phyloP scores from a whole-genome alignment of 92 coral and sea anemone species.

The Blastomussa wellsi region DNA sequence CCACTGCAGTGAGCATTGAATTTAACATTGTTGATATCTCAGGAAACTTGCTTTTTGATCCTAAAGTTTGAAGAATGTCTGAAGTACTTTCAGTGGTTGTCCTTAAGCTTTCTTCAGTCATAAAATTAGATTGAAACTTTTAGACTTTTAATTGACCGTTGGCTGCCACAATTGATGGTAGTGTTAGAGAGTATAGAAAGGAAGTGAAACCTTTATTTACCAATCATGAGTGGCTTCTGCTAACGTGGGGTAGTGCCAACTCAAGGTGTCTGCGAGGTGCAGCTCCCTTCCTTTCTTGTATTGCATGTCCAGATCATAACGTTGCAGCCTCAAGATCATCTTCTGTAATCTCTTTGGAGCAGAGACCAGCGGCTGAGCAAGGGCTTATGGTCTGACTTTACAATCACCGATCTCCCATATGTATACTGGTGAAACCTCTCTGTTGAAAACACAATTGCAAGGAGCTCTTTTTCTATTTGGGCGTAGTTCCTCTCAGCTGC shows the following conservation, averaged over 20 bases:
- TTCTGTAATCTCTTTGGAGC: constrained; percentile 17
- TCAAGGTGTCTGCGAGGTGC: constrained; percentile 33
- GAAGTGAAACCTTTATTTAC: no score
- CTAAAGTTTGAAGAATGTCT: no score
- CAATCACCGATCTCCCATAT: neutral
- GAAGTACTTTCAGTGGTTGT: no score
- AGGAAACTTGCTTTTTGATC: no score
- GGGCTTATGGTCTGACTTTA: constrained; percentile 1
- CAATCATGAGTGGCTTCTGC: neutral
- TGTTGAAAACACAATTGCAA: neutral
- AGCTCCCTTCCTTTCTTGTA: constrained; percentile 33
- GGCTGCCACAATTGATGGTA: no score
- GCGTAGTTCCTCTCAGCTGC: neutral
- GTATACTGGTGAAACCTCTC: no score
- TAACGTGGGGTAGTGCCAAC: neutral
- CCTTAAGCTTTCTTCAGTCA: no score
- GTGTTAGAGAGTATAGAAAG: no score
- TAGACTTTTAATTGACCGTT: no score
- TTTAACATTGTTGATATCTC: no score
- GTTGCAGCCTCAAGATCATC: constrained; percentile 28
- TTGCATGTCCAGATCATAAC: constrained; percentile 15
- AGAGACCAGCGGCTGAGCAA: neutral
- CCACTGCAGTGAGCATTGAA: no score
- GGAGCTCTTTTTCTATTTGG: neutral
- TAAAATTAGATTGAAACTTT: no score